Conservation (phyloP, 2,888 invertebrate genomes). For the Gibbula magus region DNA sequence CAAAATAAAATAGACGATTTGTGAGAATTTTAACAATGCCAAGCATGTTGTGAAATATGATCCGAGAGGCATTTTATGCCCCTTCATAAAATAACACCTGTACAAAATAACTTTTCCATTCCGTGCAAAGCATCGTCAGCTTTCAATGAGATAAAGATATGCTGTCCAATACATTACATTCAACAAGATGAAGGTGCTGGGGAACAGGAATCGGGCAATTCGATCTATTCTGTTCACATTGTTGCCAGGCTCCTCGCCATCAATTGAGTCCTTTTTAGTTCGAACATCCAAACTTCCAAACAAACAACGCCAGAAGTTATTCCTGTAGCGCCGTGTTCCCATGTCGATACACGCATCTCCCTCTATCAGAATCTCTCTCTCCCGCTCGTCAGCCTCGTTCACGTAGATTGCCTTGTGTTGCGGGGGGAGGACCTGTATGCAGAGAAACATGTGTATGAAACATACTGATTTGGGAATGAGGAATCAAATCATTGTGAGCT, state of each 20-base stretch:
- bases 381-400: conserved; percentile 26
- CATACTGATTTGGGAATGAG: neutral
- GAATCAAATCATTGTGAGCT: neutral
- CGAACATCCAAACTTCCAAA: conserved; percentile 57
- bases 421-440: conserved; percentile 18
- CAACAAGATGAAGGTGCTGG: conserved; percentile 89
- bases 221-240: conserved; percentile 88
- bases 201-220: conserved; percentile 86
- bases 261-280: conserved; percentile 33
- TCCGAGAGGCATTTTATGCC: neutral
- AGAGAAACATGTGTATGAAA: no score
- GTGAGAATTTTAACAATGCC: neutral
- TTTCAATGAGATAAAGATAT: conserved; percentile 48
- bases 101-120: no score
- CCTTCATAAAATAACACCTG: neutral
- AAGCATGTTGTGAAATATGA: neutral
- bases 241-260: conserved; percentile 76
- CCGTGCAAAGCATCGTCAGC: neutral
- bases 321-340: conserved; percentile 30
- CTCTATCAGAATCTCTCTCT: conserved; percentile 37
- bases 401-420: conserved; percentile 24
- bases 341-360: conserved; percentile 6
- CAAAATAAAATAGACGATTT: no score
- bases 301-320: conserved; percentile 56
- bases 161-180: conserved; percentile 89